phyloP scores from a whole-genome alignment of 2,797 vertebrate species.

The Chromobotia macracanthus region DNA sequence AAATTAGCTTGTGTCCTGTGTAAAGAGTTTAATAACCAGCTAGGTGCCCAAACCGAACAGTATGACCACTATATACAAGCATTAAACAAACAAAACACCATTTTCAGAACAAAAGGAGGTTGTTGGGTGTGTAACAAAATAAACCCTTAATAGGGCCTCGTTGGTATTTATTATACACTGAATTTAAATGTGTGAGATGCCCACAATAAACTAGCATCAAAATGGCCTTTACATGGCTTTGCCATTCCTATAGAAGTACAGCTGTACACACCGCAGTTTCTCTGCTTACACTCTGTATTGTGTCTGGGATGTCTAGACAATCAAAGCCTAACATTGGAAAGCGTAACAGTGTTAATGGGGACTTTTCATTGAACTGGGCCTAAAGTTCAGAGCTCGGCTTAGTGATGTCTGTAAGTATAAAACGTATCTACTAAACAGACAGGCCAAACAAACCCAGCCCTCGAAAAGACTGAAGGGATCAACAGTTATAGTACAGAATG shows the following conservation, averaged over 20 bases:
- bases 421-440: background rate
- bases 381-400: constrained; percentile 5
- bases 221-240: background rate
- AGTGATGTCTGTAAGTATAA: background rate
- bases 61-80: background rate
- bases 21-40: background rate
- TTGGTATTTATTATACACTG: background rate
- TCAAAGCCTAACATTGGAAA: background rate
- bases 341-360: background rate
- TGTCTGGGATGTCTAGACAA: background rate
- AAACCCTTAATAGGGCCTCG: constrained; percentile 18
- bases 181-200: background rate
- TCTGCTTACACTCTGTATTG: background rate
- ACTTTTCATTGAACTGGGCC: background rate
- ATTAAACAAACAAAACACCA: background rate
- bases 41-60: too few species aligned
- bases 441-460: constrained; percentile 1
- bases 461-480: constrained; percentile 2
- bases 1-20: constrained; percentile 15
- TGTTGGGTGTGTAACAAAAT: background rate
- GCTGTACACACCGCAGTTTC: constrained; percentile 17
- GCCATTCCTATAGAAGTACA: background rate
- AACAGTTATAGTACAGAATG: background rate
- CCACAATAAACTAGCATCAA: background rate
- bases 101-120: background rate